Evolutionary conservation across 2,113 vertebrate species (phyloP).

Genomic region (Atrichornis clamosus): DNA sequence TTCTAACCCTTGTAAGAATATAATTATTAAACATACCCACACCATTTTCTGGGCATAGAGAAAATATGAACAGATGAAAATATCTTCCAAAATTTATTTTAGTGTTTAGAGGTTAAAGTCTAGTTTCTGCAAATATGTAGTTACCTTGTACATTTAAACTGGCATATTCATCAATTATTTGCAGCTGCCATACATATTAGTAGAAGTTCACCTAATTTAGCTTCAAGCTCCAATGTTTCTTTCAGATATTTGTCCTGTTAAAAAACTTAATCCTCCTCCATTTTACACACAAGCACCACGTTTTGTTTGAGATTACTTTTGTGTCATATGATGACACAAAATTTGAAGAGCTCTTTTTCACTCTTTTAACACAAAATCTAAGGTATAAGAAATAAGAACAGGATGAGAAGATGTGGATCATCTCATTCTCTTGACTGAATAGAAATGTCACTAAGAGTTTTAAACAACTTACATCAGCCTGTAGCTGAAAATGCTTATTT

Average conservation of each 20-base stretch:
- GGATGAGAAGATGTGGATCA: background rate
- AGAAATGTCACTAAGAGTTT: background rate
- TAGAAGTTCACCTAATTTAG: background rate
- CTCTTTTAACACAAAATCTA: background rate
- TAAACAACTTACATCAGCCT: background rate
- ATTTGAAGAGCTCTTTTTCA: background rate
- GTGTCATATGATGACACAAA: background rate
- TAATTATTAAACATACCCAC: background rate
- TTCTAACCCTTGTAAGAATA: background rate
- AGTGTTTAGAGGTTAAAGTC: background rate
- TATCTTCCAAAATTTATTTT: slow-evolving; percentile 33
- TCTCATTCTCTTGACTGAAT: background rate
- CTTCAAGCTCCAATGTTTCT: background rate
- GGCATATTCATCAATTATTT: background rate
- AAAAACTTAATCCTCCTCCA: background rate
- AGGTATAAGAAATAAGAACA: background rate
- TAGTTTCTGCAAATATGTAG: background rate
- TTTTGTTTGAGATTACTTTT: background rate
- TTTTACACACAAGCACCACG: background rate
- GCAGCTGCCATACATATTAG: background rate
- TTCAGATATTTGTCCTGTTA: background rate
- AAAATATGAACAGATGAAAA: background rate
- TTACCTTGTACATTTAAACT: background rate
- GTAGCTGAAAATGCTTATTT: background rate
- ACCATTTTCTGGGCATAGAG: background rate